Evolutionary conservation across 2,888 invertebrate genomes (phyloP).

Genomic region (Timema cristinae): DNA sequence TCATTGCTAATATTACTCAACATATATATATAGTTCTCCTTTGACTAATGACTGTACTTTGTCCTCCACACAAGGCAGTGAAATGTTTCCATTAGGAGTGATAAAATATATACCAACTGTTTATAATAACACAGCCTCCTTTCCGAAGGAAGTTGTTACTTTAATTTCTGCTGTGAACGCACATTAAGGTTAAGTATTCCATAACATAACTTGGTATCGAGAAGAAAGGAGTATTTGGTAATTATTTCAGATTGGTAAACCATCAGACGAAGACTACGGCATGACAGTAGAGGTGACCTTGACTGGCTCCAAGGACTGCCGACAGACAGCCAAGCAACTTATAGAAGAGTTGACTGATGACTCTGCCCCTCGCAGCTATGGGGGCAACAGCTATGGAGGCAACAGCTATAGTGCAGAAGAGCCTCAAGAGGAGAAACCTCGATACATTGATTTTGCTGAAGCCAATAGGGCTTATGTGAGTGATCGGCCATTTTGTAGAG

Average conservation of each 20-base stretch:
- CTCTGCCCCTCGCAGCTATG: conserved; percentile 45
- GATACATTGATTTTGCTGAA: conserved; percentile 55
- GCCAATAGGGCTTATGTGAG: conserved; percentile 51
- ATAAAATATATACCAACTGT: too few species aligned
- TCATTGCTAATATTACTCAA: too few species aligned
- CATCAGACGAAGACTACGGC: conserved; percentile 38
- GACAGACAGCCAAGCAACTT: conserved; percentile 45
- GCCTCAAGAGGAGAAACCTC: not conserved
- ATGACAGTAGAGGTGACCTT: conserved; percentile 49
- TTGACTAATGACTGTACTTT: too few species aligned
- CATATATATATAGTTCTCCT: too few species aligned
- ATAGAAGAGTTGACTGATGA: conserved; percentile 38
- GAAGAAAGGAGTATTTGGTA: not conserved
- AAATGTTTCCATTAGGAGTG: too few species aligned
- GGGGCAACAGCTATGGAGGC: conserved; percentile 34
- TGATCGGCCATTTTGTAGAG: conserved; percentile 18
- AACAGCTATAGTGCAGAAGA: not conserved
- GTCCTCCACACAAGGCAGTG: too few species aligned
- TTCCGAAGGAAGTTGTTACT: too few species aligned
- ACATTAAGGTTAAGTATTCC: too few species aligned
- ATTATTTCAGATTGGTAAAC: conserved; percentile 39
- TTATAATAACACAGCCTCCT: too few species aligned
- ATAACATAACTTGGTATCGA: too few species aligned
- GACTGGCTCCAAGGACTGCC: conserved; percentile 49
- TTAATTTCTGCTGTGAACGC: not conserved